Evolutionary conservation across 2,113 vertebrate genomes (phyloP), one percentile per base, ranked within the genome.

Genomic region (Haemorhous mexicanus): DNA sequence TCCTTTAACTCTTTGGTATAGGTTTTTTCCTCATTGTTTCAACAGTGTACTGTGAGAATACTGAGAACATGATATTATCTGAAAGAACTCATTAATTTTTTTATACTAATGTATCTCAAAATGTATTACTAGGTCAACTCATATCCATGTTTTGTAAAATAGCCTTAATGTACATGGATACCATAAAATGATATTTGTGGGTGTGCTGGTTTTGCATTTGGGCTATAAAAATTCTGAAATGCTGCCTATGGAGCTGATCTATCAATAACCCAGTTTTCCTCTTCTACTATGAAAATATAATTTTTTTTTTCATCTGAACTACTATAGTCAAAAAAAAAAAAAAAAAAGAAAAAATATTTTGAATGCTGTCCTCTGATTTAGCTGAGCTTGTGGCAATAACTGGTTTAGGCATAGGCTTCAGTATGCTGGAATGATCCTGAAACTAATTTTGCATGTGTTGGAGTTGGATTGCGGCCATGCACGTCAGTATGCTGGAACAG

Each of bases 401-500:
- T 95, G 93, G 85, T 97, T 94, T 95, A 94, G 96, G 94, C 94
- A 95, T 92, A 93, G 93, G 83, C 95, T 96, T 96, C 94, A 96
- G 93, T 96, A 94, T 96, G 92, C 95, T 97, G 93, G 94, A 97
- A 96, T 96, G 94, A 97, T 97, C 94, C 94, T 92, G 95, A 96
- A 97, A 97, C 96, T 96, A 97, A 97, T 97, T 97, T 96, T 97
- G 95, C 95, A 97, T 97, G 96, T 96, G 94, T 97, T 96, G 94
- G 92, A 96, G 85, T 93, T 97, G 96, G 94, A 94, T 80, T 46
- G 83, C 47, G 66, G 93, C 96, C 96, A 97, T 7, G 85, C 95
- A 96, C 90, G 96, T 97, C 96, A 97, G 96, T 96, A 95, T 97
- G 93, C 94, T 96, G 96, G 94, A 97, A 95, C 92, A 95, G 93